These are phyloP conservation scores for Chromis chromis DNA, from an alignment of 2,797 vertebrate genomes.

Conservation along the genomic window DNA sequence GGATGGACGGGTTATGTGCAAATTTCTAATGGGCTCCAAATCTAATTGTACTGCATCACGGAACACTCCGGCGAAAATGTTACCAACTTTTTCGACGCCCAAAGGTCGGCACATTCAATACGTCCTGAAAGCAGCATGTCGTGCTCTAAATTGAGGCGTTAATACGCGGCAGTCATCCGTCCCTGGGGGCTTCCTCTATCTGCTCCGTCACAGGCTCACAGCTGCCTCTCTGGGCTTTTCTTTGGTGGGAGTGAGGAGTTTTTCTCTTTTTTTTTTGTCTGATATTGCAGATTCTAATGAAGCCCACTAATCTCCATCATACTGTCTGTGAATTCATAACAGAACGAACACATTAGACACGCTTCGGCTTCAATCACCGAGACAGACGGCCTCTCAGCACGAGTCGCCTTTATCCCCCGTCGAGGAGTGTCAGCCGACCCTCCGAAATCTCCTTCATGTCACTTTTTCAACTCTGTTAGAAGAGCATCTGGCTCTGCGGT, in stretches of 20 bases:
- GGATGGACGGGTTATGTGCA: neutral
- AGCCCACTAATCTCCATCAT: slow-evolving; percentile 61
- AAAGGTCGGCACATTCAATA: slow-evolving; percentile 16
- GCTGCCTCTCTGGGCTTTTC: slow-evolving; percentile 53
- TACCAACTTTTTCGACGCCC: neutral
- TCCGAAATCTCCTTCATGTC: neutral
- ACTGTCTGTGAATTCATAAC: slow-evolving; percentile 57
- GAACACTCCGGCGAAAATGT: neutral
- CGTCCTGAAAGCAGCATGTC: slow-evolving; percentile 35
- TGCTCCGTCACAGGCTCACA: slow-evolving; percentile 55
- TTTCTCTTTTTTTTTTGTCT: slow-evolving; percentile 14
- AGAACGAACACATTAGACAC: slow-evolving; percentile 65
- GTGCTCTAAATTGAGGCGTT: slow-evolving; percentile 46
- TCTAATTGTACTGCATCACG: neutral
- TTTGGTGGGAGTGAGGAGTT: neutral
- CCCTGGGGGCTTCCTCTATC: slow-evolving; percentile 50
- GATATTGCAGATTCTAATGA: slow-evolving; percentile 49
- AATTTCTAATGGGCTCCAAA: neutral
- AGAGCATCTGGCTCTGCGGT: slow-evolving; percentile 7
- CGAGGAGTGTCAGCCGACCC: slow-evolving; percentile 1
- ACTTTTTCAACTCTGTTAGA: neutral
- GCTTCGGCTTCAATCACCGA: slow-evolving; percentile 41
- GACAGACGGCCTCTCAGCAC: slow-evolving; percentile 54
- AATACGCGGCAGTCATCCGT: slow-evolving; percentile 29
- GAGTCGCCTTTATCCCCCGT: slow-evolving; percentile 27